Percentiles rank a stretch among this genome's conserved stretches.
phyloP scores from a whole-genome alignment of 2,113 vertebrate species.

The Aviceda subcristata region DNA sequence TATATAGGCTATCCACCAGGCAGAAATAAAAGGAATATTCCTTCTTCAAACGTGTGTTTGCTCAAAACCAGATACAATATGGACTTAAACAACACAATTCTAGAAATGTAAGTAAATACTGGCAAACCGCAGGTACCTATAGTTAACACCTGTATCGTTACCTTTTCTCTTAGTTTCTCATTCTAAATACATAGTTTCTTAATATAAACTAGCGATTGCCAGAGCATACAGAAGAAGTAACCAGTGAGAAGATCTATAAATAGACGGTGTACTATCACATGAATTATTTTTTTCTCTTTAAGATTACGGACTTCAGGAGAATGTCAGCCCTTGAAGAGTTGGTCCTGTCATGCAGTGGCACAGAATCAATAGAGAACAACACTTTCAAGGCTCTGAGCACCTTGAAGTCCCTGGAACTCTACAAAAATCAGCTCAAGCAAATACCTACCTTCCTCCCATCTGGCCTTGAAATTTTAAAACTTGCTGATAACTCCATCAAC shows the following conservation, averaged over 20 bases:
- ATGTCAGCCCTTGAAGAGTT: slow-evolving; percentile 78
- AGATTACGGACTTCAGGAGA: slow-evolving; percentile 72
- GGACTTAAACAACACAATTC: neutral
- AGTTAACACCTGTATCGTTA: neutral
- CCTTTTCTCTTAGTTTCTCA: neutral
- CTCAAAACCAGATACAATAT: neutral
- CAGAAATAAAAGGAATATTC: neutral
- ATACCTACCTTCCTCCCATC: slow-evolving; percentile 73
- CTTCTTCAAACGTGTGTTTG: neutral
- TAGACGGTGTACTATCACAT: neutral
- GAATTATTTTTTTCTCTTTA: neutral
- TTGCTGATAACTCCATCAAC: slow-evolving; percentile 78
- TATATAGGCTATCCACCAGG: neutral
- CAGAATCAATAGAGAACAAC: slow-evolving; percentile 74
- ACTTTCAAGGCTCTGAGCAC: slow-evolving; percentile 73
- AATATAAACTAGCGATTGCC: neutral
- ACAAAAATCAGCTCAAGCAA: slow-evolving; percentile 79
- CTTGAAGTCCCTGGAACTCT: slow-evolving; percentile 78
- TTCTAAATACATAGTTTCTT: neutral
- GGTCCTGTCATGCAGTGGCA: slow-evolving; percentile 76
- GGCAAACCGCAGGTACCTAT: neutral
- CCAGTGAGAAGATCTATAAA: neutral
- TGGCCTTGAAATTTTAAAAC: slow-evolving; percentile 76
- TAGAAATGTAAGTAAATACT: neutral
- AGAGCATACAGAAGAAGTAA: neutral